phyloP scores from a whole-genome alignment of 2,113 vertebrate species.

The Xenus cinereus region DNA sequence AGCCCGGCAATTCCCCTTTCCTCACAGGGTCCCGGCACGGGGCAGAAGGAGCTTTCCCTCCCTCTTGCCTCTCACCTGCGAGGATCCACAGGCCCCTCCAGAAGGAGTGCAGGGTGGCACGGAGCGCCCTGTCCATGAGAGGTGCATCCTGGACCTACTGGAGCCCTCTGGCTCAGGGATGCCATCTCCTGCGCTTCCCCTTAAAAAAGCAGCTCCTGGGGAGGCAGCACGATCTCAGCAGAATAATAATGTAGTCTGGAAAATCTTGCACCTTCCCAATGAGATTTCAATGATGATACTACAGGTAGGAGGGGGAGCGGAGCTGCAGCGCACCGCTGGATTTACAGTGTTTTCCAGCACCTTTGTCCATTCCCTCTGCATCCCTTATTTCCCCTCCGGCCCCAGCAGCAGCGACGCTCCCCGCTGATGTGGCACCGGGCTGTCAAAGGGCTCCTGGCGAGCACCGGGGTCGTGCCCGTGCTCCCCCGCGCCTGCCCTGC shows the following conservation, averaged over 20 bases:
- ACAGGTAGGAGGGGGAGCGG: not conserved
- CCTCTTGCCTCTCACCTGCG: not conserved
- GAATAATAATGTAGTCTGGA: not conserved
- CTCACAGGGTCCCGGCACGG: not conserved
- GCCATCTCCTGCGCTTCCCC: not conserved
- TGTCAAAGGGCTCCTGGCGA: not conserved
- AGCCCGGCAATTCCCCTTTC: not conserved
- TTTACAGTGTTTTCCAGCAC: not conserved
- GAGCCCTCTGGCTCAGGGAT: not conserved
- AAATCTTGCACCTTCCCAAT: not conserved
- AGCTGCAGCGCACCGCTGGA: not conserved
- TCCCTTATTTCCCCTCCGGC: not conserved
- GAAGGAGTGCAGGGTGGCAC: fast-evolving
- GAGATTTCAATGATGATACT: not conserved
- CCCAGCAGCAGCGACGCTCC: not conserved
- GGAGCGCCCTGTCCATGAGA: not conserved
- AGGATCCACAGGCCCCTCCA: not conserved
- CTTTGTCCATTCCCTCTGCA: not conserved
- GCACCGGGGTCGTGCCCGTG: fast-evolving
- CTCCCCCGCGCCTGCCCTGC: not conserved
- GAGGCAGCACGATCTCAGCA: not conserved
- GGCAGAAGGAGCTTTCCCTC: not conserved
- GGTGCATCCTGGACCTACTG: fast-evolving
- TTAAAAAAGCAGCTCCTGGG: not conserved
- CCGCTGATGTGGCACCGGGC: not conserved